Percentiles rank a stretch among this genome's conserved stretches.
Conservation (phyloP, 2,113 vertebrate species). For the Polyodon spathula region DNA sequence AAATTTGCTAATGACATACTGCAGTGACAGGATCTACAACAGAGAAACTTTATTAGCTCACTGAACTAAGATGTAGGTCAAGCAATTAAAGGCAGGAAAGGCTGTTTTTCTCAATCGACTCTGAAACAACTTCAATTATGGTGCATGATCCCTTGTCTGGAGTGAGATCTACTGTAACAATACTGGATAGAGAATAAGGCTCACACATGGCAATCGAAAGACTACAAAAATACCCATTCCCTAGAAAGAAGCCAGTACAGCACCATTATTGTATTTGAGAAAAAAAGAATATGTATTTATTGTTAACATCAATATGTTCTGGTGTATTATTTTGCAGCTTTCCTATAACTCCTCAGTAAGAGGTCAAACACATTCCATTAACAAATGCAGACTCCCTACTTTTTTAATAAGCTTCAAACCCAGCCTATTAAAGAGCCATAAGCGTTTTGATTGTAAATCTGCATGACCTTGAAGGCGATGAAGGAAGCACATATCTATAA, state of each 20-base stretch:
- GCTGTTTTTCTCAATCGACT: slow-evolving; percentile 42
- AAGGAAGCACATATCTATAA: slow-evolving; percentile 83
- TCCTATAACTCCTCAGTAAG: too few species aligned
- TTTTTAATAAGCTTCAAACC: slow-evolving; percentile 76
- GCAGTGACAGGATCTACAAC: slow-evolving; percentile 91
- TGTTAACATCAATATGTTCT: too few species aligned
- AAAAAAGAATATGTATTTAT: too few species aligned
- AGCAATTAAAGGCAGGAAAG: slow-evolving; percentile 84
- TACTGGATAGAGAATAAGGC: too few species aligned
- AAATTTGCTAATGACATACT: slow-evolving; percentile 93
- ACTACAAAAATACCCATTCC: too few species aligned
- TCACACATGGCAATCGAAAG: too few species aligned
- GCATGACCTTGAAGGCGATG: slow-evolving; percentile 79
- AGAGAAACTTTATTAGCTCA: slow-evolving; percentile 84
- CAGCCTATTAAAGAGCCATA: slow-evolving; percentile 71
- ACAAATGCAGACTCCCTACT: too few species aligned
- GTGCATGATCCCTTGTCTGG: slow-evolving; percentile 35
- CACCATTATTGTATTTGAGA: too few species aligned
- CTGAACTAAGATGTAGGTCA: slow-evolving; percentile 95
- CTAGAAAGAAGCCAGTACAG: too few species aligned
- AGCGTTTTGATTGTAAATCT: slow-evolving; percentile 85
- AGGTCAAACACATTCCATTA: too few species aligned
- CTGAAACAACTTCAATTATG: slow-evolving; percentile 46
- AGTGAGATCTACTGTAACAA: background rate
- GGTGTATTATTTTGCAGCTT: too few species aligned